Conservation (phyloP, 2,888 invertebrate genomes). For the Steromphala cineraria region DNA sequence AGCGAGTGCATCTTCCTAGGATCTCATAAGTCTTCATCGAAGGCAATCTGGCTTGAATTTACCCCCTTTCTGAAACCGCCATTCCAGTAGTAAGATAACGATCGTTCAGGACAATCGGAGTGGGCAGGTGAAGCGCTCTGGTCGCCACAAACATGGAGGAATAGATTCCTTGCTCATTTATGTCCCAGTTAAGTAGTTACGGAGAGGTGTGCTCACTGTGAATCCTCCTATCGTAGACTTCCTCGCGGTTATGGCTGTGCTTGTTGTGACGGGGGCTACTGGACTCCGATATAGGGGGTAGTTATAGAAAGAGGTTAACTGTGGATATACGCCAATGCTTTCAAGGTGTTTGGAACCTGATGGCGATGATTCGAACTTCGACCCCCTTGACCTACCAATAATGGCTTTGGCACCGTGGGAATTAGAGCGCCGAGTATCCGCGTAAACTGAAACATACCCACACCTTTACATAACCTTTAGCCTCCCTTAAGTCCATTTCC, state of each 20-base stretch:
- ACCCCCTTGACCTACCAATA: no score
- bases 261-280: background rate
- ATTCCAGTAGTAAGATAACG: background rate
- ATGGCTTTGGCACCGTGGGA: no score
- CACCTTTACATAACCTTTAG: no score
- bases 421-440: no score
- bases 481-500: no score
- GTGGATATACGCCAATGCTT: no score
- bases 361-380: no score
- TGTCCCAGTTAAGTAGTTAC: background rate
- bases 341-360: no score
- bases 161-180: no score
- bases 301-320: background rate
- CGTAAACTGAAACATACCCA: no score
- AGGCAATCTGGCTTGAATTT: constrained; percentile 11
- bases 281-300: background rate
- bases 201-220: background rate
- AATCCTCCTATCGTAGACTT: background rate
- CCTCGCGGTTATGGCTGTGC: background rate
- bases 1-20: constrained; percentile 4
- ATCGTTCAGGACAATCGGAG: background rate
- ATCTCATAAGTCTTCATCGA: constrained; percentile 2
- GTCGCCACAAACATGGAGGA: background rate
- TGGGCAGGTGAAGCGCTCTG: background rate
- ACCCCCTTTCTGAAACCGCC: background rate